Percentiles rank a stretch among this genome's conserved stretches.
Conservation (phyloP, 2,113 vertebrate species). For the Hippocampus comes region DNA sequence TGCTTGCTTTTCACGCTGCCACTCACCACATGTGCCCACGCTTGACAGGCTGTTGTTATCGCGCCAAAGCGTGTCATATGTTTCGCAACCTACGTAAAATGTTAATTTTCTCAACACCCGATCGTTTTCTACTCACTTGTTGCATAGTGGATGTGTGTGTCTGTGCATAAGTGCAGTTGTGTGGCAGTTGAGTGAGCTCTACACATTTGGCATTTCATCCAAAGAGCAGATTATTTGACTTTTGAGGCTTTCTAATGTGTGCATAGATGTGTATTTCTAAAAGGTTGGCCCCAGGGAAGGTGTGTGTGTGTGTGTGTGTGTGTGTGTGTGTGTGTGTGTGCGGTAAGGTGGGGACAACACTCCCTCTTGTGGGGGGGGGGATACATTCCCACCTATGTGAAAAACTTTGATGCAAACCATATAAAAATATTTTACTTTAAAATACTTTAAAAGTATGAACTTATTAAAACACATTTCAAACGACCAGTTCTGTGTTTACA, state of each 20-base stretch:
- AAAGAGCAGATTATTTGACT: neutral
- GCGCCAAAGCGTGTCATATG: neutral
- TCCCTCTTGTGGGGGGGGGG: too few species aligned
- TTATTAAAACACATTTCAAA: neutral
- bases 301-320: neutral
- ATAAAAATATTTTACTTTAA: too few species aligned
- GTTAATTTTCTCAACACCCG: neutral
- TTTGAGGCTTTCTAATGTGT: neutral
- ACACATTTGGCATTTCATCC: neutral
- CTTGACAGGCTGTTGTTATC: constrained; percentile 3
- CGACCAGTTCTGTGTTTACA: neutral
- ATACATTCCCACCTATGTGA: too few species aligned
- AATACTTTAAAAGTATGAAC: too few species aligned
- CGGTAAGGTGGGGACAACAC: neutral
- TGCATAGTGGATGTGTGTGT: neutral
- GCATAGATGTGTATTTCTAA: neutral
- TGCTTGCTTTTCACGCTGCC: neutral
- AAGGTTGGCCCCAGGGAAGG: neutral
- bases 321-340: neutral
- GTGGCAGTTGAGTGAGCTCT: neutral
- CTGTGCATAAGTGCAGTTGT: neutral
- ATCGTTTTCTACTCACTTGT: constrained; percentile 6
- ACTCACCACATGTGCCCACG: neutral
- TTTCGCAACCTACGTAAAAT: constrained; percentile 2
- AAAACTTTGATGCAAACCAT: too few species aligned